A percentile compares a stretch with the other conserved stretches of the same genome.
phyloP scores from a whole-genome alignment of 2,888 invertebrate genomes.

The Unio delphinus region DNA sequence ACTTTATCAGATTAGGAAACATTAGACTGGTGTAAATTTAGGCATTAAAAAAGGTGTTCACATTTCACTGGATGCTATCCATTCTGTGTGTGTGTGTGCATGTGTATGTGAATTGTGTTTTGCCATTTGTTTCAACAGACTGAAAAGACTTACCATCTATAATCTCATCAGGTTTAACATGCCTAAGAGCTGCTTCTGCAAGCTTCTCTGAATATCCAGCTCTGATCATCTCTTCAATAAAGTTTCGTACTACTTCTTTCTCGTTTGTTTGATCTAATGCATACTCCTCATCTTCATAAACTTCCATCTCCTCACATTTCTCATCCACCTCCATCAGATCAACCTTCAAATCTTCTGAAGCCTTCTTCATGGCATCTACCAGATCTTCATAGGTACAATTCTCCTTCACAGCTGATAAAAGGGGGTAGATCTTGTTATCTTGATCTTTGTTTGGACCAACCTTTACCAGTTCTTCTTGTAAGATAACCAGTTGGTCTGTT shows the following conservation, averaged over 20 bases:
- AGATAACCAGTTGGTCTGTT: slow-evolving; percentile 56
- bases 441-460: slow-evolving; percentile 22
- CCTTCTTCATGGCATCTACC: slow-evolving; percentile 32
- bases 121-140: no score
- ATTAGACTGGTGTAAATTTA: no score
- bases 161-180: slow-evolving; percentile 14
- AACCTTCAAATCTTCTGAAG: slow-evolving; percentile 21
- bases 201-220: slow-evolving; percentile 23
- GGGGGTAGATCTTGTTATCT: slow-evolving; percentile 29
- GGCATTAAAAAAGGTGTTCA: no score
- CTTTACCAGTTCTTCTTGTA: slow-evolving; percentile 49
- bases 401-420: slow-evolving; percentile 36
- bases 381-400: slow-evolving; percentile 36
- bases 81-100: no score
- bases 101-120: no score
- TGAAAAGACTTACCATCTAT: slow-evolving; percentile 11
- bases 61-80: no score
- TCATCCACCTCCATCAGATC: slow-evolving; percentile 6
- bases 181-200: slow-evolving; percentile 24
- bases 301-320: background rate
- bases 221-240: slow-evolving; percentile 23
- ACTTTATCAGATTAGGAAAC: no score
- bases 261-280: background rate
- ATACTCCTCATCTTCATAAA: background rate
- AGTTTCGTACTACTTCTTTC: slow-evolving; percentile 2